Conservation (phyloP, 2,888 invertebrate genomes). For the Leptinotarsa rubiginosa region DNA sequence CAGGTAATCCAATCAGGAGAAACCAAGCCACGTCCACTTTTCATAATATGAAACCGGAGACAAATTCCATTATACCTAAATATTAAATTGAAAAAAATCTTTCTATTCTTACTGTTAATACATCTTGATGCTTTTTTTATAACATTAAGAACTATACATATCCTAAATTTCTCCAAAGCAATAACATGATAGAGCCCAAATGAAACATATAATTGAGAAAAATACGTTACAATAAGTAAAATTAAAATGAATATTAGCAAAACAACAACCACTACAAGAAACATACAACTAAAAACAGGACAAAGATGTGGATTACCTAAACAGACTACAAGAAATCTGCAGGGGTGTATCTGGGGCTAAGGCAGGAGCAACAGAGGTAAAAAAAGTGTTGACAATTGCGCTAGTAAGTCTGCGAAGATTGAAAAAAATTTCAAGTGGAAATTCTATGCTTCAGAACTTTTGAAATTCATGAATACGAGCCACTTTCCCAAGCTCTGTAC, state of each 20-base stretch:
- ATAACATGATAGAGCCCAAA: background rate
- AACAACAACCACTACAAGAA: background rate
- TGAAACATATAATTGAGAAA: background rate
- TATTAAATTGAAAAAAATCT: background rate
- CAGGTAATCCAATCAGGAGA: too few species aligned
- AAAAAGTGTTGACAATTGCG: background rate
- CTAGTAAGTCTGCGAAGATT: conserved; percentile 7
- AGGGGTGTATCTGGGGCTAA: conserved; percentile 16
- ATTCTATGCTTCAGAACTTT: background rate
- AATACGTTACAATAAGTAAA: too few species aligned
- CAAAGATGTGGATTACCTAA: conserved; percentile 6
- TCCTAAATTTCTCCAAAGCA: background rate
- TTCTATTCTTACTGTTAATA: background rate
- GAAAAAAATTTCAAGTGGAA: background rate
- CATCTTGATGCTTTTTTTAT: background rate
- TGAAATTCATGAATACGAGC: too few species aligned
- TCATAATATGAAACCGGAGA: too few species aligned
- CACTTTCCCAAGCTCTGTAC: too few species aligned
- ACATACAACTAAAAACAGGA: background rate
- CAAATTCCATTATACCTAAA: background rate
- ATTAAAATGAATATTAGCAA: background rate
- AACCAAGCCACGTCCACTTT: too few species aligned
- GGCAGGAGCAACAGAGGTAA: conserved; percentile 18
- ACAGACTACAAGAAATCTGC: conserved; percentile 14
- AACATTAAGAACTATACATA: background rate